Conservation (phyloP, 2,113 vertebrate genomes). For the Thunnus maccoyii region DNA sequence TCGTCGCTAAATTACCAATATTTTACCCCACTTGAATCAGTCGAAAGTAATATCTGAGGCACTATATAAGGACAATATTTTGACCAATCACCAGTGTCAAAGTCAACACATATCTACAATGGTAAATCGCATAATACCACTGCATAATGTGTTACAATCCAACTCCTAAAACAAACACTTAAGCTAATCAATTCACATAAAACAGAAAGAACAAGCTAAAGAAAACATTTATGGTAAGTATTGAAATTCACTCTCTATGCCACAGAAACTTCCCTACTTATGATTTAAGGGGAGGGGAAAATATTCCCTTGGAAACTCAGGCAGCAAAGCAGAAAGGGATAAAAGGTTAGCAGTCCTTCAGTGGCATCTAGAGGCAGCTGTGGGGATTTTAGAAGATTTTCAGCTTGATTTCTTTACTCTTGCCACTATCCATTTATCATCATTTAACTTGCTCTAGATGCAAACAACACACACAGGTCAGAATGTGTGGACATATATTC, state of each 20-base stretch:
- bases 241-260: slow-evolving; percentile 1
- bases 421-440: neutral
- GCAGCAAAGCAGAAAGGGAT: slow-evolving; percentile 18
- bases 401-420: neutral
- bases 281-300: slow-evolving; percentile 13
- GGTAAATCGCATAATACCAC: neutral
- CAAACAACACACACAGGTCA: neutral
- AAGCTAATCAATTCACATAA: neutral
- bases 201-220: neutral
- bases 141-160: neutral
- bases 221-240: slow-evolving; percentile 20
- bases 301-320: neutral
- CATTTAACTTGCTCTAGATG: neutral
- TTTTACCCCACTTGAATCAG: too few species aligned
- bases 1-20: too few species aligned
- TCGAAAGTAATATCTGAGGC: too few species aligned
- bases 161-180: neutral
- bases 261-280: slow-evolving; percentile 5
- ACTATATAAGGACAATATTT: neutral
- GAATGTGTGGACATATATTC: neutral
- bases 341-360: slow-evolving; percentile 48
- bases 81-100: neutral
- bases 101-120: neutral
- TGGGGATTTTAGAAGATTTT: slow-evolving; percentile 19
- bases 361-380: slow-evolving; percentile 76